Base-by-base conservation (phyloP, 2,888 invertebrate genomes). In the Acrobasis repandana region DNA sequence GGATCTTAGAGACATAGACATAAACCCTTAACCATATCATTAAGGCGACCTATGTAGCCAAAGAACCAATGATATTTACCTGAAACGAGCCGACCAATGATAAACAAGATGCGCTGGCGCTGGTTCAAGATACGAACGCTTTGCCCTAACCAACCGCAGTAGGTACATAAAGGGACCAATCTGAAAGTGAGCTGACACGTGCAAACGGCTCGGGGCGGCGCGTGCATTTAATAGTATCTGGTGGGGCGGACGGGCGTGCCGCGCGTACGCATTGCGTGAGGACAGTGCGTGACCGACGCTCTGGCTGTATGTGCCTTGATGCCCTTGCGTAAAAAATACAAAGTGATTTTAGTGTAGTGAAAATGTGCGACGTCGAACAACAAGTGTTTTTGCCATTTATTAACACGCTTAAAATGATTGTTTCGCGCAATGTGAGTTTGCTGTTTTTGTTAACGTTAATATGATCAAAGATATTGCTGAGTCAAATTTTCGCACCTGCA, bases 261-360 rank as follows among this genome's bases (percentile, higher is more conserved):
- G 84, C 86, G 87, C 83, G 76, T 76, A 90, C 88, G 88, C 89
- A 88, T 64, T 87, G 89, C 86, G 88, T 88, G 81, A 69, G 69
- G 66, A 74, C 86, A 85, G 84, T 89, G 90, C 90, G 90, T 89
- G 80, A 66, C 77, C 76, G 85, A 71, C 83, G 79, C 79, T 82
- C 79, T 71, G 67, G 65, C 70, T 67, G 72, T 70, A 64, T 70
- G 71, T 68, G 70, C 71, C 64, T 65, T 75, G 69, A 34, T 10
- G 43, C 28, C 43, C 15, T 52, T 15, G 10, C 9, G 10, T 11
- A 33, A 18, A n/a, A 28, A 28, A 28, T 28, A 28, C 28, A 20
- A 43, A 48, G 38, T 51, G 36, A 20, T 51, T 34, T 48, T 34
- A 11, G 61, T 61, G 58, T 57, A 65, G 61, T 63, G 56, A 63